Conservation (phyloP, 1,140 invertebrate species). For the Hormaphis cornu region DNA sequence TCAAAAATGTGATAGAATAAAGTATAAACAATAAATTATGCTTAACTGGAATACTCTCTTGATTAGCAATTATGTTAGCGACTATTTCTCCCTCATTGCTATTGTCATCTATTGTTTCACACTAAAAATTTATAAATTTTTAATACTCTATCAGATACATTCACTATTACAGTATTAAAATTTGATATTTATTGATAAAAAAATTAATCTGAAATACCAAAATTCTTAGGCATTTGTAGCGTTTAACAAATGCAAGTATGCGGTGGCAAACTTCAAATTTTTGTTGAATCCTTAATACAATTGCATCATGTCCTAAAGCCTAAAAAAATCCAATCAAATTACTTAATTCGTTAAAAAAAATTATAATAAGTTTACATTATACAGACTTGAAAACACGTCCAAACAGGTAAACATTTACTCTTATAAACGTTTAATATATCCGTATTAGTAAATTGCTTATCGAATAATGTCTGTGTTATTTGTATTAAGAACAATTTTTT, state of each 20-base stretch:
- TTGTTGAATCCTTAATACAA: background rate
- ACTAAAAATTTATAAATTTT: background rate
- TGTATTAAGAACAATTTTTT: background rate
- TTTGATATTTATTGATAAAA: no score
- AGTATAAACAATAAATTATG: background rate
- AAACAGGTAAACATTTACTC: constrained; percentile 24
- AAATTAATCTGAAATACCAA: constrained; percentile 15
- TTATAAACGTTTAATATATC: constrained; percentile 9
- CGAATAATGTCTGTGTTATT: constrained; percentile 10
- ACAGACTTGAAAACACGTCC: constrained; percentile 15
- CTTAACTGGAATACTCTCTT: constrained; percentile 16
- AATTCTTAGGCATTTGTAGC: background rate
- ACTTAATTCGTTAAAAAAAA: background rate
- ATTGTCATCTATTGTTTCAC: background rate
- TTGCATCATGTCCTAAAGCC: constrained; percentile 1
- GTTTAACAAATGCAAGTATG: constrained; percentile 14
- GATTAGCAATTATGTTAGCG: background rate
- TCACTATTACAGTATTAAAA: no score
- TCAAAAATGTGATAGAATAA: background rate
- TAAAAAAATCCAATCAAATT: background rate
- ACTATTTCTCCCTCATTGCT: constrained; percentile 2
- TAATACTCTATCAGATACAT: no score
- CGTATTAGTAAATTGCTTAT: background rate
- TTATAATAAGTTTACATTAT: background rate
- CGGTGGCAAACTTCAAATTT: constrained; percentile 21